Percentiles rank a stretch among this genome's conserved stretches.
Conservation (phyloP, 2,797 vertebrate species). For the Parambassis ranga region DNA sequence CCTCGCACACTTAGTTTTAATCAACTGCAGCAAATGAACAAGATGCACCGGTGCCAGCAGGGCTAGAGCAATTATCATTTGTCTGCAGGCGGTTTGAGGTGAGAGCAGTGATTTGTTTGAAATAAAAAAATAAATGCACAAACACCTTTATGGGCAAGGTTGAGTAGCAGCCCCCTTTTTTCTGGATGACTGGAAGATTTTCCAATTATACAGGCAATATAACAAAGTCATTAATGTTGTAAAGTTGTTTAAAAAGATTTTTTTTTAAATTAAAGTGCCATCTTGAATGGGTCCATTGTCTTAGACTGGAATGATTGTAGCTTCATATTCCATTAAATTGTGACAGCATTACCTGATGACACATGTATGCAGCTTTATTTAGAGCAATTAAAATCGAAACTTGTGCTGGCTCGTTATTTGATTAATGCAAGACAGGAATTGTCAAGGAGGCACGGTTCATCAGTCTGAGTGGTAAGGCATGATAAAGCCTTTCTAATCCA, state of each 20-base stretch:
- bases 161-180: background rate
- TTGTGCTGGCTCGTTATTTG: constrained; percentile 25
- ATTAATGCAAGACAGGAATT: constrained; percentile 69
- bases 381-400: constrained; percentile 34
- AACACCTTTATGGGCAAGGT: constrained; percentile 22
- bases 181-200: constrained; percentile 13
- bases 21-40: constrained; percentile 76
- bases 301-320: background rate
- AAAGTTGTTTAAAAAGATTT: constrained; percentile 5
- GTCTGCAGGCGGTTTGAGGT: constrained; percentile 62
- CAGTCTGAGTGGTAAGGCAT: constrained; percentile 43
- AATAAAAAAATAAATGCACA: constrained; percentile 61
- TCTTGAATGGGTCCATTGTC: background rate
- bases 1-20: constrained; percentile 69
- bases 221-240: constrained; percentile 10
- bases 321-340: background rate
- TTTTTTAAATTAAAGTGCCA: background rate
- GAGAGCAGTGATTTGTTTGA: constrained; percentile 58
- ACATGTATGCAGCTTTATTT: constrained; percentile 24
- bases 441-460: constrained; percentile 64
- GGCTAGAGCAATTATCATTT: constrained; percentile 72
- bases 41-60: constrained; percentile 71
- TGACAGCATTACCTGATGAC: background rate
- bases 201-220: constrained; percentile 28
- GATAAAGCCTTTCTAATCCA: constrained; percentile 55